Evolutionary conservation across 2,888 invertebrate genomes (phyloP).

Genomic region (Charanyca ferruginea): DNA sequence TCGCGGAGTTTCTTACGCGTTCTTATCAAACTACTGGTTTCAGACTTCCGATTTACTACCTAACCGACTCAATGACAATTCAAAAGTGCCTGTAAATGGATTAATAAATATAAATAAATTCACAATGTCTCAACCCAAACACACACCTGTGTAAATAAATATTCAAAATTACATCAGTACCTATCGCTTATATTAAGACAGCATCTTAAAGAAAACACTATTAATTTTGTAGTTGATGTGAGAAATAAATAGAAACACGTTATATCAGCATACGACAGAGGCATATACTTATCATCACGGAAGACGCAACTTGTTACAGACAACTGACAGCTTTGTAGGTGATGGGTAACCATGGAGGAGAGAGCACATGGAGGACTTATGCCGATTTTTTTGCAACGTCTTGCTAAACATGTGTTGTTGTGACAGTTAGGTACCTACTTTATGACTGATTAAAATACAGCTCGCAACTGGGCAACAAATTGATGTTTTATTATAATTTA

Average conservation of each 20-base stretch:
- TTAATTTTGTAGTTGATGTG: constrained; percentile 25
- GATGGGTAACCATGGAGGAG: constrained; percentile 31
- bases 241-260: constrained; percentile 40
- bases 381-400: neutral
- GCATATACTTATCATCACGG: constrained; percentile 48
- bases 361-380: neutral
- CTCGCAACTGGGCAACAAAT: too few relatives aligned
- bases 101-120: too few relatives aligned
- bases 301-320: constrained; percentile 46
- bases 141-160: neutral
- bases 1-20: too few relatives aligned
- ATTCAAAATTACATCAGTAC: neutral
- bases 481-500: too few relatives aligned
- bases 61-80: too few relatives aligned
- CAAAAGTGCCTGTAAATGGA: too few relatives aligned
- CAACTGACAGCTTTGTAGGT: constrained; percentile 42
- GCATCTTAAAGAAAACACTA: constrained; percentile 20
- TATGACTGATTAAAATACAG: too few relatives aligned
- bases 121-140: too few relatives aligned
- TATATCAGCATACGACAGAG: constrained; percentile 32
- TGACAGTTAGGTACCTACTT: too few relatives aligned
- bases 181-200: constrained; percentile 22
- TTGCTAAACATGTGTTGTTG: too few relatives aligned
- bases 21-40: too few relatives aligned
- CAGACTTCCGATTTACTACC: too few relatives aligned